Percentiles rank a stretch among this genome's conserved stretches.
These are phyloP conservation scores for Hydropsyche tenuis DNA, from an alignment of 1,140 invertebrate species.

Conservation along the genomic window DNA sequence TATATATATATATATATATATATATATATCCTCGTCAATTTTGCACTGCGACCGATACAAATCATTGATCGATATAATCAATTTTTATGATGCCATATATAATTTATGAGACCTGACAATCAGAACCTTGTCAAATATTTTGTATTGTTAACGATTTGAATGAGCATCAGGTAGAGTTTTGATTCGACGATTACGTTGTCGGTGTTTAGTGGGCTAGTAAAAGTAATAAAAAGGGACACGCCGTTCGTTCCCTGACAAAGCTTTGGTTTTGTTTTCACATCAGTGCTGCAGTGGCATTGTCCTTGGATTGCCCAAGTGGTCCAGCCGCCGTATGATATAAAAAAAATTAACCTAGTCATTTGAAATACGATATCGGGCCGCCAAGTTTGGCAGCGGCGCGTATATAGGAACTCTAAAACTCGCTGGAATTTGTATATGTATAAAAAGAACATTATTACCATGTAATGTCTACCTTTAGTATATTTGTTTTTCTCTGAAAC, in stretches of 20 bases:
- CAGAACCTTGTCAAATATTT: background rate
- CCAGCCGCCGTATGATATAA: constrained; percentile 50
- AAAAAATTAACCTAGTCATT: constrained; percentile 62
- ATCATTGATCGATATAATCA: constrained; percentile 17
- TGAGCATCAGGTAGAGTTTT: background rate
- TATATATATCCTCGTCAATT: constrained; percentile 10
- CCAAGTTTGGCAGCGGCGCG: constrained; percentile 60
- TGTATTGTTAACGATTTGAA: background rate
- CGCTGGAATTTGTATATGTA: constrained; percentile 62
- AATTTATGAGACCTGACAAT: constrained; percentile 1
- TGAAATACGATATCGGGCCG: constrained; percentile 62
- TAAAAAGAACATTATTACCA: constrained; percentile 64
- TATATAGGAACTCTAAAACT: constrained; percentile 67
- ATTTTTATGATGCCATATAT: background rate
- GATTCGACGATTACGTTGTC: constrained; percentile 25
- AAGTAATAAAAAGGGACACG: background rate
- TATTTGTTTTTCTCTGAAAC: constrained; percentile 59
- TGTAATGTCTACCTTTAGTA: constrained; percentile 56
- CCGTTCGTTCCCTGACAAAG: background rate
- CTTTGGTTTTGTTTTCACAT: constrained; percentile 17
- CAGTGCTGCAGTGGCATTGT: constrained; percentile 20
- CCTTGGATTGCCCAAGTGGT: constrained; percentile 1
- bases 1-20: no score
- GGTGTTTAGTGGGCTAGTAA: constrained; percentile 22
- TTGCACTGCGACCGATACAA: background rate